Evolutionary conservation across 23 tunicate species (phyloP).

Genomic region (Styela plicata): DNA sequence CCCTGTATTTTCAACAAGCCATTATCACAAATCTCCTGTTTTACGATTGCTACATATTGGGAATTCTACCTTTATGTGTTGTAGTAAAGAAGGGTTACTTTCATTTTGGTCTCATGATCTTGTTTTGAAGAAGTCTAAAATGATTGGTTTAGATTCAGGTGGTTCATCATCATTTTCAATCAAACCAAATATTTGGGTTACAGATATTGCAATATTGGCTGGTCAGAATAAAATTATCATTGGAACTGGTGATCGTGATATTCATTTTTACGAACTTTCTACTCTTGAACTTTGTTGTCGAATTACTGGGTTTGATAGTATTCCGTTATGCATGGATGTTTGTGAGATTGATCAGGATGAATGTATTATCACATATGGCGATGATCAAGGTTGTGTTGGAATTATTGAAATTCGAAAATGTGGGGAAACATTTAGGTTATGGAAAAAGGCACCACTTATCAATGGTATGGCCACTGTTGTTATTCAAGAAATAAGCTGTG

Average conservation of each 20-base stretch:
- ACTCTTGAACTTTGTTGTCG: slow-evolving; percentile 89
- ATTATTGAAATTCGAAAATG: slow-evolving; percentile 51
- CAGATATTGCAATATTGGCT: slow-evolving; percentile 63
- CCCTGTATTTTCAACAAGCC: slow-evolving; percentile 46
- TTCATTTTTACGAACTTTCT: slow-evolving; percentile 77
- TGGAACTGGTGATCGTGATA: slow-evolving; percentile 79
- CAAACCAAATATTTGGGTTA: slow-evolving; percentile 83
- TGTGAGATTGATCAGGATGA: slow-evolving; percentile 45
- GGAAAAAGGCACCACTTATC: slow-evolving; percentile 85
- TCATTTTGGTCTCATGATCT: slow-evolving; percentile 70
- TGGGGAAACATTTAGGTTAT: slow-evolving; percentile 64
- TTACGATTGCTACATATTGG: slow-evolving; percentile 43
- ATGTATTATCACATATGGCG: slow-evolving; percentile 66
- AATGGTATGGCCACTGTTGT: slow-evolving; percentile 76
- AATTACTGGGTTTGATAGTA: slow-evolving; percentile 77
- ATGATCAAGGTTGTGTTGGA: slow-evolving; percentile 84
- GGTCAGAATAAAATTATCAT: slow-evolving; percentile 61
- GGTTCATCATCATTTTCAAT: slow-evolving; percentile 35
- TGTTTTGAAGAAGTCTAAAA: slow-evolving; percentile 39
- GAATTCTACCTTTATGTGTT: slow-evolving; percentile 47
- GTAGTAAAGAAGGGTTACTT: slow-evolving; percentile 64
- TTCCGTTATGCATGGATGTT: slow-evolving; percentile 68
- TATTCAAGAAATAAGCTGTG: slow-evolving; percentile 63
- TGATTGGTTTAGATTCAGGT: slow-evolving; percentile 45
- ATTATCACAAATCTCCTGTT: slow-evolving; percentile 75